Percentiles rank a stretch among this genome's conserved stretches.
phyloP scores from a whole-genome alignment of 1,140 invertebrate species.

The Subanguina moxae region DNA sequence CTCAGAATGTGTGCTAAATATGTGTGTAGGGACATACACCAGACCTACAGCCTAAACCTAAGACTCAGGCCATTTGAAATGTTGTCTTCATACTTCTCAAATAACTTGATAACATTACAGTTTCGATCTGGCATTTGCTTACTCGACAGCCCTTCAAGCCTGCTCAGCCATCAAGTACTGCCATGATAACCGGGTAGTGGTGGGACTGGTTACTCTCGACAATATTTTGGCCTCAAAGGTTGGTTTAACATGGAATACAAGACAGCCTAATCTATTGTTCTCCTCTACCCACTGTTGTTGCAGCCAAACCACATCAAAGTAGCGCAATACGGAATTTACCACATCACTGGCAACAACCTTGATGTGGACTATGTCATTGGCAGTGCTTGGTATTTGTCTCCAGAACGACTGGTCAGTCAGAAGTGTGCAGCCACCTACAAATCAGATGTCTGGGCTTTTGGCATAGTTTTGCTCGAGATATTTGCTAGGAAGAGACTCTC shows the following conservation, averaged over 20 bases:
- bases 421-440: constrained; percentile 26
- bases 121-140: constrained; percentile 9
- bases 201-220: constrained; percentile 35
- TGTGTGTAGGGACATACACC: no score
- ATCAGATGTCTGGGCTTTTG: constrained; percentile 40
- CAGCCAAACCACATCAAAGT: constrained; percentile 21
- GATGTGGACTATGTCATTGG: constrained; percentile 31
- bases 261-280: not conserved
- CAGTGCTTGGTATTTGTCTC: constrained; percentile 36
- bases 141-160: constrained; percentile 19
- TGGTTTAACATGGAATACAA: not conserved
- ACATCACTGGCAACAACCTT: constrained; percentile 9
- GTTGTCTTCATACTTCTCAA: constrained; percentile 7
- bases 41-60: no score
- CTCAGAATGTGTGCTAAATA: no score
- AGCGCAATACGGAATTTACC: constrained; percentile 21
- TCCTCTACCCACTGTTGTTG: no score
- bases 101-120: constrained; percentile 17
- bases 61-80: constrained; percentile 2
- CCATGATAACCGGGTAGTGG: constrained; percentile 31
- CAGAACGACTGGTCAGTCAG: constrained; percentile 31
- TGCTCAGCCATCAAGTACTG: constrained; percentile 30
- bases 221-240: constrained; percentile 42
- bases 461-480: constrained; percentile 37
- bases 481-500: constrained; percentile 18